A percentile compares a stretch with the other conserved stretches of the same genome.
phyloP scores from a whole-genome alignment of 2,113 vertebrate species.

The Aplodontia rufa region DNA sequence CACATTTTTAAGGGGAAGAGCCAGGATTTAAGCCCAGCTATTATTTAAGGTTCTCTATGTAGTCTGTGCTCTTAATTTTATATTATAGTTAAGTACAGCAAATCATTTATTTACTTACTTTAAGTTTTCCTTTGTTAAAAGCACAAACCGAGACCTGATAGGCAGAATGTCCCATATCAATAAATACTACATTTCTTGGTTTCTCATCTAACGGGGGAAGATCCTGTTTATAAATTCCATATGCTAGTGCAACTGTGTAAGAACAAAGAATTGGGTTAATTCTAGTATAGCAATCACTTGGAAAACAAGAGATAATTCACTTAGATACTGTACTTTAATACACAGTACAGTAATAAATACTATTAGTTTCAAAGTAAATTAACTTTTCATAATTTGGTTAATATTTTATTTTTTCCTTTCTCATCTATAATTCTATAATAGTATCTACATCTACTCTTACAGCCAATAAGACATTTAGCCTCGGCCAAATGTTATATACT shows the following conservation, averaged over 20 bases:
- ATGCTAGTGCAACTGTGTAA: constrained; percentile 94
- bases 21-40: not conserved
- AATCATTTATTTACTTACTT: constrained; percentile 85
- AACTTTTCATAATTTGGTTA: constrained; percentile 35
- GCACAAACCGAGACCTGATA: constrained; percentile 95
- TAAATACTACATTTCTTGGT: constrained; percentile 95
- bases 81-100: not conserved
- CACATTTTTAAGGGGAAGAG: constrained; percentile 33
- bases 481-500: not conserved
- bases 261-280: constrained; percentile 55
- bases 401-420: not conserved
- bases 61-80: constrained; percentile 14
- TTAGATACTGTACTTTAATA: constrained; percentile 11
- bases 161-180: constrained; percentile 97
- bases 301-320: constrained; percentile 27
- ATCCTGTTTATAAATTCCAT: constrained; percentile 99
- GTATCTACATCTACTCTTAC: not conserved
- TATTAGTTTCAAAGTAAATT: constrained; percentile 25
- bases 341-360: not conserved
- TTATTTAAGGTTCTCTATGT: not conserved
- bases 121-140: constrained; percentile 98
- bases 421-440: not conserved
- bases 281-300: not conserved
- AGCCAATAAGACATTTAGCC: not conserved
- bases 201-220: constrained; percentile 93